A percentile compares a stretch with the other conserved stretches of the same genome.
Conservation (phyloP, 2,113 vertebrate genomes). For the Chiloscyllium plagiosum region DNA sequence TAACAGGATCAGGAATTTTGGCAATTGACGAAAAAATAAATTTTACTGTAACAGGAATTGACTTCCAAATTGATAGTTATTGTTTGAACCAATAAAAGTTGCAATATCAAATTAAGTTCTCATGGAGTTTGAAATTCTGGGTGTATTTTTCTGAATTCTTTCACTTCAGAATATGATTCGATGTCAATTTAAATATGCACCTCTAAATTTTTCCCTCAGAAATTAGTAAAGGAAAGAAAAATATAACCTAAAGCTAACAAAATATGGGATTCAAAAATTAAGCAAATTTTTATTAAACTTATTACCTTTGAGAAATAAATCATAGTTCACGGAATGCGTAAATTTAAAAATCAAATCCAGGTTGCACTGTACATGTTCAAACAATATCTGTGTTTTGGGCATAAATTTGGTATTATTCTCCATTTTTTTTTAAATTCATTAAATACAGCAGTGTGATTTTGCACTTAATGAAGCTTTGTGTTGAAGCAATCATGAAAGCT, state of each 20-base stretch:
- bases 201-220: neutral
- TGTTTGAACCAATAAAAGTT: neutral
- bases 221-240: neutral
- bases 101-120: neutral
- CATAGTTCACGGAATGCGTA: neutral
- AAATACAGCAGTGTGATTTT: neutral
- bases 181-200: neutral
- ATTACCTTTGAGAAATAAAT: neutral
- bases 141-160: neutral
- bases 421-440: no score
- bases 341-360: neutral
- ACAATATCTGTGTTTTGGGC: neutral
- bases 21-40: neutral
- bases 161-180: neutral
- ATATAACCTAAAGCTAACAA: neutral
- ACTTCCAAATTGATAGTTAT: neutral
- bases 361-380: neutral
- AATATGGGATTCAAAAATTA: neutral
- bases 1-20: neutral
- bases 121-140: slow-evolving; percentile 1
- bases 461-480: neutral
- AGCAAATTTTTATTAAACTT: neutral
- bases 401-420: neutral
- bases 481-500: neutral
- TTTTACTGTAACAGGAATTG: neutral